Conservation (phyloP, 2,113 vertebrate genomes). For the Hemicordylus capensis region DNA sequence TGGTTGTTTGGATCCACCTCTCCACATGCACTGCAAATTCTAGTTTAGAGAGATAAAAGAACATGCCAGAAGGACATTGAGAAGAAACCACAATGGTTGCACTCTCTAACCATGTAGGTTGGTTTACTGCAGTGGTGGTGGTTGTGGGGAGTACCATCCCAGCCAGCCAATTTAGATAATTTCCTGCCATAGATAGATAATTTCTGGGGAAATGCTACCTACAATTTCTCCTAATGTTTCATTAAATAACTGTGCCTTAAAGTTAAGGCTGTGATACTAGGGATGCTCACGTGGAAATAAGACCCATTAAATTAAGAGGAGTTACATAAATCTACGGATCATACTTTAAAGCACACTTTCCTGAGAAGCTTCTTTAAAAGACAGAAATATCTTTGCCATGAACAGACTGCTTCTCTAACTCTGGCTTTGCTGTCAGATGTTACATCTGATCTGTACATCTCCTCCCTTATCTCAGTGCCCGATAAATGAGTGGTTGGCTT, state of each 20-base stretch:
- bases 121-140: too few species aligned
- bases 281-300: not conserved
- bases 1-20: too few species aligned
- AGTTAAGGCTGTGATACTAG: not conserved
- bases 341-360: not conserved
- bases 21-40: too few species aligned
- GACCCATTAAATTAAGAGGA: not conserved
- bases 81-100: too few species aligned
- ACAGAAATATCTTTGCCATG: constrained; percentile 1
- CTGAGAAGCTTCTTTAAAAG: constrained; percentile 1
- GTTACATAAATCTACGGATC: not conserved
- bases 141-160: too few species aligned
- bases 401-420: not conserved
- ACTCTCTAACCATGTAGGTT: too few species aligned
- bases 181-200: too few species aligned
- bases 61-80: too few species aligned
- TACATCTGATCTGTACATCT: not conserved
- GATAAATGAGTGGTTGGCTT: not conserved
- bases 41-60: too few species aligned
- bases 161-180: too few species aligned
- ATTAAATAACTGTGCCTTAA: not conserved
- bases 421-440: constrained; percentile 17
- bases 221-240: too few species aligned
- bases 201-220: too few species aligned
- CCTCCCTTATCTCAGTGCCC: not conserved